These are phyloP conservation scores for Nothura maculosa DNA, from an alignment of 2,797 vertebrate genomes.

Conservation along the genomic window DNA sequence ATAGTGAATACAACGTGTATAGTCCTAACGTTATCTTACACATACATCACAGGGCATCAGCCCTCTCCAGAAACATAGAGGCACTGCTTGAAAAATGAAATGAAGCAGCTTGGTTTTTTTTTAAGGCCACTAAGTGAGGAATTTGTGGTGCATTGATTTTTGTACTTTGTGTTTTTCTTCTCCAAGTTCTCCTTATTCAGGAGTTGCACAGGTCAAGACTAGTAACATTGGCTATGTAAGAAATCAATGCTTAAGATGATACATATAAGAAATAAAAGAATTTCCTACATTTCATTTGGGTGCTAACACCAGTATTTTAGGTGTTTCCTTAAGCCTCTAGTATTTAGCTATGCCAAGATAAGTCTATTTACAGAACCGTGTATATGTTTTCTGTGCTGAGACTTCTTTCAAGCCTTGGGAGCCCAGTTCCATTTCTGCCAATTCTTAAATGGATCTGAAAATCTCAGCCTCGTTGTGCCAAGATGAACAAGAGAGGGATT, in stretches of 20 bases:
- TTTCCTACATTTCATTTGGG: not conserved
- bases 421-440: not conserved
- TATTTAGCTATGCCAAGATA: not conserved
- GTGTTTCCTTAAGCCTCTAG: not conserved
- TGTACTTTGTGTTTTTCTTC: not conserved
- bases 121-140: not conserved
- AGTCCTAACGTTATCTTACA: not conserved
- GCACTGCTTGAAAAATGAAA: slow-evolving; percentile 9
- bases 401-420: not conserved
- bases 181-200: not conserved
- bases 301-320: not conserved
- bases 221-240: not conserved
- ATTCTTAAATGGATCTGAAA: not conserved
- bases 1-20: not conserved
- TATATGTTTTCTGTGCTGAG: not conserved
- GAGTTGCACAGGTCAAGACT: not conserved
- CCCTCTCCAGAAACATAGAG: not conserved
- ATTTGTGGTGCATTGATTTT: not conserved
- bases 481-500: not conserved
- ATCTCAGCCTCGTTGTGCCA: not conserved
- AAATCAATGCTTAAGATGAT: not conserved
- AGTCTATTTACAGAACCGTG: not conserved
- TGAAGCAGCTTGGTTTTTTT: not conserved
- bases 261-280: not conserved
- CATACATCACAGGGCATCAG: not conserved